A percentile compares a stretch with the other conserved stretches of the same genome.
phyloP scores from a whole-genome alignment of 2,888 invertebrate genomes.

The Lacanobia oleracea region DNA sequence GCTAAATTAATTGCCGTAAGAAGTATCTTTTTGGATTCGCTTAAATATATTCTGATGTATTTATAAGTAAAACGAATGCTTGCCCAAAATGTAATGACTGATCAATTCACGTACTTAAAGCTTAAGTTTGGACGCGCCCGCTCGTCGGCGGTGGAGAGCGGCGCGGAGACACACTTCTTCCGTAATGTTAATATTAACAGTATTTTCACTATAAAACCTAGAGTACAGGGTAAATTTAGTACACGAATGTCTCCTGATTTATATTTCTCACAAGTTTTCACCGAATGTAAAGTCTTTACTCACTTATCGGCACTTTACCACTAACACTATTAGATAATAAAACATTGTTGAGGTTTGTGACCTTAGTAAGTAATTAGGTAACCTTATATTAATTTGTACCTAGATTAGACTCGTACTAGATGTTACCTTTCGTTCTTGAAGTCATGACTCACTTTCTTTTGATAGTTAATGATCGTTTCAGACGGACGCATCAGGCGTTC shows the following conservation, averaged over 20 bases:
- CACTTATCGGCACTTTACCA: slow-evolving; percentile 87
- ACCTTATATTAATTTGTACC: slow-evolving; percentile 78
- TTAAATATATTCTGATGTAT: slow-evolving; percentile 72
- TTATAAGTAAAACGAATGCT: slow-evolving; percentile 82
- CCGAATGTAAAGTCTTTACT: slow-evolving; percentile 85
- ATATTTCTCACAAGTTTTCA: slow-evolving; percentile 86
- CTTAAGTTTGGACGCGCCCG: slow-evolving; percentile 73
- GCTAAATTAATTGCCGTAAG: slow-evolving; percentile 64
- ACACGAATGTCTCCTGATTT: slow-evolving; percentile 86
- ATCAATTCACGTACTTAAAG: slow-evolving; percentile 74
- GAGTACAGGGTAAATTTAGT: slow-evolving; percentile 90
- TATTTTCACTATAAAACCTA: slow-evolving; percentile 88
- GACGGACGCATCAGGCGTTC: slow-evolving; percentile 72
- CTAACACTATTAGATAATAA: slow-evolving; percentile 82
- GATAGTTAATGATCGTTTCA: slow-evolving; percentile 73
- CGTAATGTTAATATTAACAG: slow-evolving; percentile 77
- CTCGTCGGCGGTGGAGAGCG: slow-evolving; percentile 64
- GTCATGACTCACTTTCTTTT: slow-evolving; percentile 72
- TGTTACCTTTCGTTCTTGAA: slow-evolving; percentile 69
- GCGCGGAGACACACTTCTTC: slow-evolving; percentile 68
- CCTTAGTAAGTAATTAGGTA: slow-evolving; percentile 83
- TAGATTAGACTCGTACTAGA: slow-evolving; percentile 82
- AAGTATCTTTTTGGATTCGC: slow-evolving; percentile 65
- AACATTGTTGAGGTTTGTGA: slow-evolving; percentile 87
- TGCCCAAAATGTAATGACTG: slow-evolving; percentile 85